Percentiles rank a stretch among this genome's conserved stretches.
phyloP scores from a whole-genome alignment of 2,113 vertebrate genomes.

The Calyptommatus sinebrachiatus region DNA sequence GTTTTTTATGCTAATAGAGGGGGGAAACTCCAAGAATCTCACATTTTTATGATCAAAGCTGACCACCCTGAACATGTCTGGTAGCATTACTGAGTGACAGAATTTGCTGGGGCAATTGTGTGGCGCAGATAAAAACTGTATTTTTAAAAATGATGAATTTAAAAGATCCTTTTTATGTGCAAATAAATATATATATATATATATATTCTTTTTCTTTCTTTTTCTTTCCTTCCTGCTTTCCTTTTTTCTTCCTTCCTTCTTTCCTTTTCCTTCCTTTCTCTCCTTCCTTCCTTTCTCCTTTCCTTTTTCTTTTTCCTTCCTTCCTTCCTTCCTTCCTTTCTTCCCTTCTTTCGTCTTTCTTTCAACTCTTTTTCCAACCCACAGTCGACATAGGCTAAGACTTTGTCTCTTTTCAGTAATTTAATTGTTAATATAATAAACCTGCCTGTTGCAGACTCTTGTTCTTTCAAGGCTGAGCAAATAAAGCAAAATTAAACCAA shows the following conservation, averaged over 20 bases:
- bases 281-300: no score
- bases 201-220: no score
- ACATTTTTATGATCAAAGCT: conserved; percentile 64
- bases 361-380: conserved; percentile 33
- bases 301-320: no score
- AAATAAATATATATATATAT: no score
- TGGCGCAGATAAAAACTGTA: conserved; percentile 45
- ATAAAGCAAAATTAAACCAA: no score
- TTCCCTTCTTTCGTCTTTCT: conserved; percentile 28
- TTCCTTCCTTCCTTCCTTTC: no score
- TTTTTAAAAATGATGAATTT: neutral
- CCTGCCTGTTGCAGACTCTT: neutral
- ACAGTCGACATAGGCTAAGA: conserved; percentile 40
- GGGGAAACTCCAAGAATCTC: conserved; percentile 53
- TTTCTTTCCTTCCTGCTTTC: no score
- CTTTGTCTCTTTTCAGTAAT: conserved; percentile 46
- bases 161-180: no score
- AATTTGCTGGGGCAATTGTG: conserved; percentile 44
- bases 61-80: conserved; percentile 59
- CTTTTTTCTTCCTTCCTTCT: no score
- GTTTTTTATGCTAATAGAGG: conserved; percentile 62
- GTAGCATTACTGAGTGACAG: conserved; percentile 58
- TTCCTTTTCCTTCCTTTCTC: no score
- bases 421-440: conserved; percentile 3
- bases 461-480: no score